Evolutionary conservation across 64 coral and sea anemone genomes (phyloP).

Genomic region (Montipora cactus): DNA sequence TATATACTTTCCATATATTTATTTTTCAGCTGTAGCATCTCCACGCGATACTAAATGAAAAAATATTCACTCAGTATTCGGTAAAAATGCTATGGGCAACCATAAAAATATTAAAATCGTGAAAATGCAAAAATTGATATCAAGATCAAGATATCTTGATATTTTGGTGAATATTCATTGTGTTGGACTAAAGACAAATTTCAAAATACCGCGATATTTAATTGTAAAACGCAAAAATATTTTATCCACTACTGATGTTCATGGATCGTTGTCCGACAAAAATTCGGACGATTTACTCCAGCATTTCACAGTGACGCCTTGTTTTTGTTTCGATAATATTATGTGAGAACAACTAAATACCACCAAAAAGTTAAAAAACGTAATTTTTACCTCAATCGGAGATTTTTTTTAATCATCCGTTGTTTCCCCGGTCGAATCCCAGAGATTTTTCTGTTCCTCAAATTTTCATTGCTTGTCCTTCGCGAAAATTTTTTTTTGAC

Average conservation of each 20-base stretch:
- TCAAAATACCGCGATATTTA: too few species aligned
- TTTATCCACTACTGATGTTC: background rate
- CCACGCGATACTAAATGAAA: background rate
- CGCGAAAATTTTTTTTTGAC: too few species aligned
- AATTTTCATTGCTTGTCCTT: background rate
- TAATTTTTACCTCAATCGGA: background rate
- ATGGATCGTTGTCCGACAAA: background rate
- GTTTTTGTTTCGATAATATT: background rate
- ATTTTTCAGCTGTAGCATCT: background rate
- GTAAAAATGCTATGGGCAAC: background rate
- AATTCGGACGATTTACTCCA: background rate
- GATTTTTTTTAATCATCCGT: background rate
- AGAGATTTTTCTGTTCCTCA: background rate
- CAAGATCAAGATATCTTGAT: too few species aligned
- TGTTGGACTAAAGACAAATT: too few species aligned
- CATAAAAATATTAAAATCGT: background rate
- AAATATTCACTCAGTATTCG: background rate
- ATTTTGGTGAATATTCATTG: too few species aligned
- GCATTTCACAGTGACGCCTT: background rate
- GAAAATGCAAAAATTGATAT: background rate
- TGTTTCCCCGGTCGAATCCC: background rate
- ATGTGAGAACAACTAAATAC: background rate
- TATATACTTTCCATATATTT: background rate
- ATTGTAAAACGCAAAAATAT: too few species aligned
- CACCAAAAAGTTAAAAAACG: background rate